These are phyloP conservation scores for Hypothenemus hampei DNA, from an alignment of 1,140 invertebrate species.

Conservation along the genomic window DNA sequence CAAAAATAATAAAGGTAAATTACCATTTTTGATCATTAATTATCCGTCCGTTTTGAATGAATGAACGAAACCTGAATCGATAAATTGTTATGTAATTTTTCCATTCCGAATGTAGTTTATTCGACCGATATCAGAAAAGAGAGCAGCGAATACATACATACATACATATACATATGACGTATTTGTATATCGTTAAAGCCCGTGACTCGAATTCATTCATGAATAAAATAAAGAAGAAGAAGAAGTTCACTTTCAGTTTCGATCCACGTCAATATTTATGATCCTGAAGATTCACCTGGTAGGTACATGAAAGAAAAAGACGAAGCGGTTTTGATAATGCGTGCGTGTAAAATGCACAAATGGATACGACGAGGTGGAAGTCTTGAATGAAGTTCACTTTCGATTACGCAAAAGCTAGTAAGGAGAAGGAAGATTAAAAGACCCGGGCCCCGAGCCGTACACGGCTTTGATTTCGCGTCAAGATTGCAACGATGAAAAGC, in stretches of 20 bases:
- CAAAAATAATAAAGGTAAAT: too few relatives aligned
- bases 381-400: conserved; percentile 32
- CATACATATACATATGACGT: too few relatives aligned
- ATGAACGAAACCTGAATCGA: neutral
- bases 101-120: conserved; percentile 18
- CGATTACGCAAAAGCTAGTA: conserved; percentile 26
- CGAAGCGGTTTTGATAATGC: neutral
- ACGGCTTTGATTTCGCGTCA: conserved; percentile 26
- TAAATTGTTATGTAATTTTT: neutral
- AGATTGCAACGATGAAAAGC: too few relatives aligned
- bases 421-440: too few relatives aligned
- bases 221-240: too few relatives aligned
- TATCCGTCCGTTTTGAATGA: neutral
- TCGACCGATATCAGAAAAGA: too few relatives aligned
- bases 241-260: conserved; percentile 21
- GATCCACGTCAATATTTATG: conserved; percentile 25
- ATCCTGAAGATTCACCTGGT: too few relatives aligned
- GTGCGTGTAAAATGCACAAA: neutral
- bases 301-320: too few relatives aligned
- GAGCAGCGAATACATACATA: too few relatives aligned
- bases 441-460: conserved; percentile 17
- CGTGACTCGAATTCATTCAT: neutral
- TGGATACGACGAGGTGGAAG: conserved; percentile 20
- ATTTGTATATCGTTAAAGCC: conserved; percentile 10
- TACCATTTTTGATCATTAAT: conserved; percentile 1